phyloP scores from a whole-genome alignment of 2,113 vertebrate species.

The Blennius ocellaris region DNA sequence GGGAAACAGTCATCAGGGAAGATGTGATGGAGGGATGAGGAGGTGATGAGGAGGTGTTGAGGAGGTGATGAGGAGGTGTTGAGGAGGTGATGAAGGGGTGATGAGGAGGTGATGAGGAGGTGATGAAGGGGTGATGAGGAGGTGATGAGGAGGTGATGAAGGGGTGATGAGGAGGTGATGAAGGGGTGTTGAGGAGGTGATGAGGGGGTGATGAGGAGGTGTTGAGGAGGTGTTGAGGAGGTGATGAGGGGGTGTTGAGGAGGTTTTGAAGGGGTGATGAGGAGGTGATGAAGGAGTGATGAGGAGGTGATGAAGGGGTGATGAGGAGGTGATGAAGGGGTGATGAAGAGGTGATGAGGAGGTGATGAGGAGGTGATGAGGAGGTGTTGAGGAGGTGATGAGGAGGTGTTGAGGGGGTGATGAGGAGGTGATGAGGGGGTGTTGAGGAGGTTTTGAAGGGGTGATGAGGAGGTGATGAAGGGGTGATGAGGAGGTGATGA shows the following conservation, averaged over 20 bases:
- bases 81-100: neutral
- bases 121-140: no score
- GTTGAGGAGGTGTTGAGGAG: no score
- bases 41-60: neutral
- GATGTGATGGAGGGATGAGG: no score
- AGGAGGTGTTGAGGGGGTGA: no score
- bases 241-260: no score
- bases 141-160: no score
- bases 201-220: no score
- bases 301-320: neutral
- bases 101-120: neutral
- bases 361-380: no score
- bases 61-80: neutral
- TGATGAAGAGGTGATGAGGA: no score
- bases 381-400: neutral
- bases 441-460: no score
- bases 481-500: neutral
- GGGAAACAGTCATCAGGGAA: no score
- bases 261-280: no score
- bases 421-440: neutral
- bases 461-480: neutral
- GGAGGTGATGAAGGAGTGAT: neutral
- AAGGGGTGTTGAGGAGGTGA: neutral
- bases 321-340: neutral
- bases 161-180: neutral